Evolutionary conservation across 2,888 invertebrate species (phyloP).

Genomic region (Synanthedon formicaeformis): DNA sequence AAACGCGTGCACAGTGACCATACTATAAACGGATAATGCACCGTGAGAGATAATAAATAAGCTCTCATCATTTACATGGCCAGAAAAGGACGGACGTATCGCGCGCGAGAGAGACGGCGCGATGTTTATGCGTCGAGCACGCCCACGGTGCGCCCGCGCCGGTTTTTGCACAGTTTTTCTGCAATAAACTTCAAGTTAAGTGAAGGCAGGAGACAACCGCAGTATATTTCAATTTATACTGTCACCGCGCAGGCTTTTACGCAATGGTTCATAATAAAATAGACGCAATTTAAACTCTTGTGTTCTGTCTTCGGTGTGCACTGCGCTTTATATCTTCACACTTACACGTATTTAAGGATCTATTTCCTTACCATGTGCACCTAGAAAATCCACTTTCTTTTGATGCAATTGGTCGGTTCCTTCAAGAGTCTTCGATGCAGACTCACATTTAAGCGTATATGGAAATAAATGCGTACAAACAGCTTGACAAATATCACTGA

Average conservation of each 20-base stretch:
- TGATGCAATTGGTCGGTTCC: not conserved
- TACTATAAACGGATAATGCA: slow-evolving; percentile 21
- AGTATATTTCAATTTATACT: slow-evolving; percentile 25
- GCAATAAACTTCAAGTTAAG: slow-evolving; percentile 31
- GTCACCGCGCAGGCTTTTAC: slow-evolving; percentile 4
- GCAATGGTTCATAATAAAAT: not conserved
- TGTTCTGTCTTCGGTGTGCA: not conserved
- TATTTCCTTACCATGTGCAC: no score
- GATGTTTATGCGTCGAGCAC: slow-evolving; percentile 33
- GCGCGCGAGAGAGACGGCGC: slow-evolving; percentile 22
- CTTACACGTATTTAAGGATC: no score
- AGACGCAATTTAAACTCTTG: not conserved
- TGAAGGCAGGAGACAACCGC: slow-evolving; percentile 24
- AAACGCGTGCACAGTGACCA: slow-evolving; percentile 1
- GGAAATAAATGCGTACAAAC: not conserved
- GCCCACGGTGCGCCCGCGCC: slow-evolving; percentile 41
- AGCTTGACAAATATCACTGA: not conserved
- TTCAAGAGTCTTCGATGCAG: not conserved
- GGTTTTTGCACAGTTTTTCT: slow-evolving; percentile 38
- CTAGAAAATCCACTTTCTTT: no score
- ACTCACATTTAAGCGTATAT: not conserved
- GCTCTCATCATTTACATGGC: slow-evolving; percentile 47
- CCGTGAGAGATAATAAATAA: slow-evolving; percentile 37
- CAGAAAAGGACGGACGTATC: slow-evolving; percentile 12
- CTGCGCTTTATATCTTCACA: not conserved